These are phyloP conservation scores for Coenonympha glycerion DNA, from an alignment of 2,888 invertebrate species.

Conservation along the genomic window DNA sequence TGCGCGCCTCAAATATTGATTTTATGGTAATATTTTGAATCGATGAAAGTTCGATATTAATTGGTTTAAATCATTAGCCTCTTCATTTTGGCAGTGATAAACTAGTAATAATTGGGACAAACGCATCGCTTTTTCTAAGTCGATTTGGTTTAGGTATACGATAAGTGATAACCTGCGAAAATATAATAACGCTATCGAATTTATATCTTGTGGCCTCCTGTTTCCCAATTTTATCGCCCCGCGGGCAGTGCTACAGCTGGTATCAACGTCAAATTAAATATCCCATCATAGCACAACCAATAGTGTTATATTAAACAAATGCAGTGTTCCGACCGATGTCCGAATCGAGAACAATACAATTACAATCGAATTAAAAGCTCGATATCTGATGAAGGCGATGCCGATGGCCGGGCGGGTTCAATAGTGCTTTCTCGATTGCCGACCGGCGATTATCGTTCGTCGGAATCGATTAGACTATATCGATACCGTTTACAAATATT, in stretches of 20 bases:
- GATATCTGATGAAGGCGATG: conserved; percentile 42
- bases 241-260: not conserved
- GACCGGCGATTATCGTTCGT: conserved; percentile 45
- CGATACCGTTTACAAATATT: conserved; percentile 71
- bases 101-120: too few relatives aligned
- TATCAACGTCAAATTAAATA: conserved; percentile 1
- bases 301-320: conserved; percentile 18
- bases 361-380: conserved; percentile 41
- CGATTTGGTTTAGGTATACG: too few relatives aligned
- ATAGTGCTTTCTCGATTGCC: conserved; percentile 43
- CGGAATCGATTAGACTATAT: conserved; percentile 47
- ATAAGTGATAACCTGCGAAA: too few relatives aligned
- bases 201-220: too few relatives aligned
- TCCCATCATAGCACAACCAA: conserved; percentile 8
- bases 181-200: too few relatives aligned
- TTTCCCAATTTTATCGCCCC: not conserved
- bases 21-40: conserved; percentile 1
- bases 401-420: conserved; percentile 49
- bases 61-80: not conserved
- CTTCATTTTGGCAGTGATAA: not conserved
- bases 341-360: conserved; percentile 36
- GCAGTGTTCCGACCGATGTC: conserved; percentile 21
- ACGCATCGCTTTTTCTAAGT: too few relatives aligned
- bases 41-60: not conserved
- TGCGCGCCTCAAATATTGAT: conserved; percentile 15